phyloP scores from a whole-genome alignment of 2,888 invertebrate species.

The Mesochorus sp. region DNA sequence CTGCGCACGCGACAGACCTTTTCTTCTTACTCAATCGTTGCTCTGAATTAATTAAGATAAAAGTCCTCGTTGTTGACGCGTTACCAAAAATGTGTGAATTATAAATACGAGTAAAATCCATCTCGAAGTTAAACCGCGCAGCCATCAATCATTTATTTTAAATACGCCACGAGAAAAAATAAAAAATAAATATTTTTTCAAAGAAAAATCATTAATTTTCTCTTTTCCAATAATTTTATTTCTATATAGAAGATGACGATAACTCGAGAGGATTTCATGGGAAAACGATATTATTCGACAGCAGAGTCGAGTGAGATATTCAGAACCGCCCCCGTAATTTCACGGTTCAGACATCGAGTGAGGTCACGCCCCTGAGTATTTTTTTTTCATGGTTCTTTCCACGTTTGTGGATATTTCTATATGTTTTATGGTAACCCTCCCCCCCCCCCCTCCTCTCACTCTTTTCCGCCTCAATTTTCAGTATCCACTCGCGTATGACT shows the following conservation, averaged over 20 bases:
- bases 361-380: slow-evolving; percentile 61
- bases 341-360: slow-evolving; percentile 55
- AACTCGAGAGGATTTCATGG: neutral
- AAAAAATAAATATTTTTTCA: neutral
- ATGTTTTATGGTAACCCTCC: slow-evolving; percentile 5
- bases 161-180: too few species aligned
- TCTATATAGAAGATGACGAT: neutral
- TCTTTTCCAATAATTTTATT: neutral
- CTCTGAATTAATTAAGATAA: too few species aligned
- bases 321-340: slow-evolving; percentile 62
- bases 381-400: slow-evolving; percentile 62
- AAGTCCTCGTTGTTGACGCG: too few species aligned
- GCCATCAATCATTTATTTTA: too few species aligned
- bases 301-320: slow-evolving; percentile 39
- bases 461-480: slow-evolving; percentile 3
- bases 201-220: neutral
- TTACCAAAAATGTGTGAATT: too few species aligned
- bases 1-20: too few species aligned
- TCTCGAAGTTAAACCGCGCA: too few species aligned
- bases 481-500: slow-evolving; percentile 22
- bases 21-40: too few species aligned
- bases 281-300: slow-evolving; percentile 33
- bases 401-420: slow-evolving; percentile 29
- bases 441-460: neutral
- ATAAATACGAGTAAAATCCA: too few species aligned